phyloP scores from a whole-genome alignment of 2,797 vertebrate genomes.

The Mus caroli region DNA sequence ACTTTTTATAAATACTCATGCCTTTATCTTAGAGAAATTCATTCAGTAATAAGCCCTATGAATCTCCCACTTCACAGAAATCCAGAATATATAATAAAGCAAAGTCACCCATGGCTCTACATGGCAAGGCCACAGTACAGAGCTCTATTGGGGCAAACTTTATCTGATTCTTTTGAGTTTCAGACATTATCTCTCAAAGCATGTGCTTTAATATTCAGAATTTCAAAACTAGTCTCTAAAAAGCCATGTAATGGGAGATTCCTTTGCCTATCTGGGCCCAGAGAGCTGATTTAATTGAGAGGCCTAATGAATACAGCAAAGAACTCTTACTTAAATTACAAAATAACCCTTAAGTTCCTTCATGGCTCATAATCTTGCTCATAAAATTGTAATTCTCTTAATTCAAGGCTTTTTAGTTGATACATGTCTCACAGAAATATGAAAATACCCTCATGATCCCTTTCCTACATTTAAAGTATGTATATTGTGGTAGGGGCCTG shows the following conservation, averaged over 20 bases:
- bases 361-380: background rate
- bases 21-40: background rate
- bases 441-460: background rate
- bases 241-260: background rate
- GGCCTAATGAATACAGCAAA: background rate
- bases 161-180: background rate
- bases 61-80: background rate
- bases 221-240: background rate
- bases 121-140: background rate
- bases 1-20: background rate
- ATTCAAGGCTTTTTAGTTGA: background rate
- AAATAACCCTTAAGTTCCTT: background rate
- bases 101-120: background rate
- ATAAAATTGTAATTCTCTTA: background rate
- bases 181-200: background rate
- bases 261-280: background rate
- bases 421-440: background rate
- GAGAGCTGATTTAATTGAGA: background rate
- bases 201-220: background rate
- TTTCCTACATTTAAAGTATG: background rate
- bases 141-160: no score
- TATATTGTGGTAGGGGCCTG: fast-evolving
- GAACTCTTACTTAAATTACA: background rate
- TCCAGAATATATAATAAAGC: background rate
- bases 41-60: background rate